Conservation (phyloP, 2,797 vertebrate species). For the Hippopotamyrus pictus region DNA sequence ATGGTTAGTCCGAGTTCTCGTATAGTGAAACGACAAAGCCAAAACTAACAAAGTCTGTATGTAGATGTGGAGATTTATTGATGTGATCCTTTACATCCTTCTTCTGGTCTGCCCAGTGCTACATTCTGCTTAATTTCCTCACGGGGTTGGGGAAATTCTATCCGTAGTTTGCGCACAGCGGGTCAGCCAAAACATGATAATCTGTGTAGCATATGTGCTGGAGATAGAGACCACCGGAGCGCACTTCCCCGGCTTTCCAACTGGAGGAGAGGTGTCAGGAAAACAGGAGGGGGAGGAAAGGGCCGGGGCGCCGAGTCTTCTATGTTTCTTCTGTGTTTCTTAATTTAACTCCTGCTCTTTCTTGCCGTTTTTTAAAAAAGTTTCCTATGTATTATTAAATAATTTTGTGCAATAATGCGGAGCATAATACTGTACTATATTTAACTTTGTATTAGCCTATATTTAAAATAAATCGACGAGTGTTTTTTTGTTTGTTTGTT, state of each 20-base stretch:
- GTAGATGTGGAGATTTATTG: slow-evolving; percentile 70
- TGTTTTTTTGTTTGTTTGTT: background rate
- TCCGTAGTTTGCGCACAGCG: slow-evolving; percentile 65
- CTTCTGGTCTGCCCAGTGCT: slow-evolving; percentile 63
- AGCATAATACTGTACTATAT: background rate
- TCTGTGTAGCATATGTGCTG: slow-evolving; percentile 82
- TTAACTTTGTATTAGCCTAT: background rate
- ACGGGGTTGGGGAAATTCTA: slow-evolving; percentile 71
- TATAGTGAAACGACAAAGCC: slow-evolving; percentile 44
- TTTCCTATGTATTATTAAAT: background rate
- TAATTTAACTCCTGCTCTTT: background rate
- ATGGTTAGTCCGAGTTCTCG: background rate
- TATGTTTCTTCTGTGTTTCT: background rate
- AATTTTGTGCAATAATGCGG: background rate
- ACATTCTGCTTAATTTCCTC: slow-evolving; percentile 74
- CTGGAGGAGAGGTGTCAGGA: slow-evolving; percentile 37
- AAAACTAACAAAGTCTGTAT: slow-evolving; percentile 59
- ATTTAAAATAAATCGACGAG: background rate
- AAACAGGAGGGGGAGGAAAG: slow-evolving; percentile 25
- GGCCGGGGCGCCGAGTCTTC: background rate
- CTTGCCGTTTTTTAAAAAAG: background rate
- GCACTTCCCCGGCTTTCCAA: slow-evolving; percentile 47
- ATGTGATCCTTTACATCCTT: slow-evolving; percentile 58
- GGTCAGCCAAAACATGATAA: slow-evolving; percentile 77
- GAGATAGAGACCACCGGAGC: slow-evolving; percentile 63